phyloP scores from a whole-genome alignment of 2,797 vertebrate species.

The Nannoperca australis region DNA sequence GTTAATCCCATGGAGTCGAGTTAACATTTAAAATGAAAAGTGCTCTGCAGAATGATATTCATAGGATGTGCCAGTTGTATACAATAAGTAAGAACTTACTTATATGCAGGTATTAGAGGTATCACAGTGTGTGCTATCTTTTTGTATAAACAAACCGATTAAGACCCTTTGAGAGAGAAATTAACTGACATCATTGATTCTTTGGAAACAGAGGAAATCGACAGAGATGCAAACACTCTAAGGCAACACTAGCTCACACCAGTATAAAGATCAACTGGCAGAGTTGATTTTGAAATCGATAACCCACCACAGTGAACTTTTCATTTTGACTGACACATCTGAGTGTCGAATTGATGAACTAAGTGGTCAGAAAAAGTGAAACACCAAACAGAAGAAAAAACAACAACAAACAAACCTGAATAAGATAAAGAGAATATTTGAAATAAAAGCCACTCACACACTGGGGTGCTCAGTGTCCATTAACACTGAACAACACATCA shows the following conservation, averaged over 20 bases:
- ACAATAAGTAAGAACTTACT: neutral
- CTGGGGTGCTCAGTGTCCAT: no score
- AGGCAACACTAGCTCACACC: neutral
- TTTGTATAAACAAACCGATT: slow-evolving; percentile 19
- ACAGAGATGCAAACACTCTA: no score
- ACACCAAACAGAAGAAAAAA: neutral
- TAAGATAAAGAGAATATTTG: no score
- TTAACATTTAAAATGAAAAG: slow-evolving; percentile 20
- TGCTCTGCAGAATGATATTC: slow-evolving; percentile 2
- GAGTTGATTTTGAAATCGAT: neutral
- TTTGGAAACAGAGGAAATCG: neutral
- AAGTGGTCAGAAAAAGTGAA: neutral
- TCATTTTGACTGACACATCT: neutral
- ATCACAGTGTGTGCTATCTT: neutral
- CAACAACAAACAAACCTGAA: no score
- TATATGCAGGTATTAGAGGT: slow-evolving; percentile 11
- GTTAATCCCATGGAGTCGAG: neutral
- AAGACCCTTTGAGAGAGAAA: slow-evolving; percentile 21
- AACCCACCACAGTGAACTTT: neutral
- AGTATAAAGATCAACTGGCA: neutral
- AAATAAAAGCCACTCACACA: no score
- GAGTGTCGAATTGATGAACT: neutral
- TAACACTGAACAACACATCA: no score
- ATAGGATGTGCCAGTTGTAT: slow-evolving; percentile 14
- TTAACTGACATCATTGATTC: slow-evolving; percentile 17